These are phyloP conservation scores for Clarias pachynema DNA, from an alignment of 2,797 vertebrate species.

Conservation along the genomic window DNA sequence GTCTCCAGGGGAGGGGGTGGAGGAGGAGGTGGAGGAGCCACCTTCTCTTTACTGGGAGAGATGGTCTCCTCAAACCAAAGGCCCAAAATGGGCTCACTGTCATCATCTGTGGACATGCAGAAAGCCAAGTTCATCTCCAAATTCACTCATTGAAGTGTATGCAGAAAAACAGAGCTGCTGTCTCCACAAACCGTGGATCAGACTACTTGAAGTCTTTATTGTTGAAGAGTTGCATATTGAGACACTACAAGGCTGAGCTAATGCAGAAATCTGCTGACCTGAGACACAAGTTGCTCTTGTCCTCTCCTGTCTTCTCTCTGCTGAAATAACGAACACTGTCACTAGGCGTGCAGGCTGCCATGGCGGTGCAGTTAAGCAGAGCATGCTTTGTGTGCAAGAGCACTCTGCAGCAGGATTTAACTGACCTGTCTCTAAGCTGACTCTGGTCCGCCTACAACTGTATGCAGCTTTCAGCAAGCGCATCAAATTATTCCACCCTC, in stretches of 20 bases:
- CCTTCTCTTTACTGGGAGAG: constrained; percentile 96
- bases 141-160: constrained; percentile 17
- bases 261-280: constrained; percentile 83
- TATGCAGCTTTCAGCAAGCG: constrained; percentile 47
- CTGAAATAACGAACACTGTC: constrained; percentile 85
- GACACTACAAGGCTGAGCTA: constrained; percentile 76
- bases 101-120: constrained; percentile 83
- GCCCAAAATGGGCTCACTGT: constrained; percentile 98
- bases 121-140: constrained; percentile 40
- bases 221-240: constrained; percentile 64
- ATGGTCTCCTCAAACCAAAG: constrained; percentile 99
- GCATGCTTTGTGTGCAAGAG: constrained; percentile 56
- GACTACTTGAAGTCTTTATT: constrained; percentile 66
- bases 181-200: constrained; percentile 63
- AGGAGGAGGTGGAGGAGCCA: constrained; percentile 89
- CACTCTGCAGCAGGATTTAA: constrained; percentile 55
- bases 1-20: constrained; percentile 92
- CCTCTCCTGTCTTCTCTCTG: constrained; percentile 88
- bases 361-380: constrained; percentile 51
- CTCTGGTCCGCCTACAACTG: constrained; percentile 39
- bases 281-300: constrained; percentile 85
- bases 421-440: constrained; percentile 60
- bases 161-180: constrained; percentile 47
- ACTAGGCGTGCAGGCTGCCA: constrained; percentile 66
- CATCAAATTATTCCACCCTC: constrained; percentile 53